phyloP scores from a whole-genome alignment of 2,113 vertebrate species.

The Rhineura floridana region DNA sequence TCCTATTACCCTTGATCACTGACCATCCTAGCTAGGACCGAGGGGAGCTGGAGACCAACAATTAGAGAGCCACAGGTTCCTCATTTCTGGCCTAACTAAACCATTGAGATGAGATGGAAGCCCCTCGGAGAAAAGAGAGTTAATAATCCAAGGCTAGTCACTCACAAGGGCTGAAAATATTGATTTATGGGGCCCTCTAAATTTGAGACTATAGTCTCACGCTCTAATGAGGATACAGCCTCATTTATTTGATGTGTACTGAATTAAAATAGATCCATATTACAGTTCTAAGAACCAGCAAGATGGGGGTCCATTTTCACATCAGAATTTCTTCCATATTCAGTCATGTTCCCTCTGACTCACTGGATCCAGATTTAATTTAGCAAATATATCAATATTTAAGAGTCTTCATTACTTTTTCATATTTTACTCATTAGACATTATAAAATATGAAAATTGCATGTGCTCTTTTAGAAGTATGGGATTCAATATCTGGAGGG shows the following conservation, averaged over 20 bases:
- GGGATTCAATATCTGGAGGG: conserved; percentile 19
- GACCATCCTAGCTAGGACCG: no score
- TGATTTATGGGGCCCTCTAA: background rate
- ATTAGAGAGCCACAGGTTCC: no score
- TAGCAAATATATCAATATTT: conserved; percentile 25
- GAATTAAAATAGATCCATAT: background rate
- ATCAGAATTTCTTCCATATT: background rate
- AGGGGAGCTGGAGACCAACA: no score
- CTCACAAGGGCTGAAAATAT: background rate
- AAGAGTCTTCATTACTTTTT: conserved; percentile 31
- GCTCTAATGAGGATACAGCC: no score
- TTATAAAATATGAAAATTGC: conserved; percentile 34
- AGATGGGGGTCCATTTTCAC: background rate
- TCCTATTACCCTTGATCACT: no score
- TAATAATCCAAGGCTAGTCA: background rate
- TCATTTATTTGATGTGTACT: background rate
- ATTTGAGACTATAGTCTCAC: background rate
- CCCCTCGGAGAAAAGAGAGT: no score
- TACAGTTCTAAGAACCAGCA: background rate
- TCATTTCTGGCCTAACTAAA: no score
- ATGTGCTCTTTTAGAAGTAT: conserved; percentile 2
- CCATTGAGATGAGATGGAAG: background rate
- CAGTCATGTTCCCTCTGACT: background rate
- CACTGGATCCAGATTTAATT: conserved; percentile 24
- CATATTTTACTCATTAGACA: conserved; percentile 27